Conservation (phyloP, 92 coral and sea anemone genomes). For the Paramuricea clavata region DNA sequence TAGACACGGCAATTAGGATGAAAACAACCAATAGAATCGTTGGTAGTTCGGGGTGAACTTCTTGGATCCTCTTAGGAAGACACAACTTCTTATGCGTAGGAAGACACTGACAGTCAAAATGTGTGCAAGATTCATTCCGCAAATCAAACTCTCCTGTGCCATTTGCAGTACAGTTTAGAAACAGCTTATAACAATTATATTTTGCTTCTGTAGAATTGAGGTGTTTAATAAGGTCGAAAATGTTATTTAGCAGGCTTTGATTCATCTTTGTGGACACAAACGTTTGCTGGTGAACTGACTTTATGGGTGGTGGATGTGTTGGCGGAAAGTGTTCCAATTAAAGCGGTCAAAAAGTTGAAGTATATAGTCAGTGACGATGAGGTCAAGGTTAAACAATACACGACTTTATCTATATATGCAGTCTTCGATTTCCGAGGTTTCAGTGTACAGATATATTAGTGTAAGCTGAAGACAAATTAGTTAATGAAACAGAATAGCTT, state of each 20-base stretch:
- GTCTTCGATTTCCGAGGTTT: not conserved
- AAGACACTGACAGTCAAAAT: not conserved
- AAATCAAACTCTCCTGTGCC: not conserved
- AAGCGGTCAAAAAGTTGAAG: not conserved
- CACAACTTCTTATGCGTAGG: too few relatives aligned
- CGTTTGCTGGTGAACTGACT: too few relatives aligned
- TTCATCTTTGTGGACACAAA: too few relatives aligned
- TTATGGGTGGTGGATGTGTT: too few relatives aligned
- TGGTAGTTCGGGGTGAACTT: not conserved
- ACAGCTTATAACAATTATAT: not conserved
- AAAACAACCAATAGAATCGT: conserved; percentile 64
- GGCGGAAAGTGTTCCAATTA: too few relatives aligned
- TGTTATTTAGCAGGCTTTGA: too few relatives aligned
- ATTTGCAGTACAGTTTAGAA: not conserved
- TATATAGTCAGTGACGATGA: not conserved
- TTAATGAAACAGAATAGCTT: too few relatives aligned
- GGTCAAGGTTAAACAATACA: not conserved
- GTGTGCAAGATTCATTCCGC: not conserved
- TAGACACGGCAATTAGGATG: conserved; percentile 71
- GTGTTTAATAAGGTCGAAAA: too few relatives aligned
- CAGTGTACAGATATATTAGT: not conserved
- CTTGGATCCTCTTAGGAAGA: too few relatives aligned
- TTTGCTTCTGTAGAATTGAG: not conserved
- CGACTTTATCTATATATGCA: too few relatives aligned
- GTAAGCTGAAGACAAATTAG: too few relatives aligned